phyloP scores from a whole-genome alignment of 2,888 invertebrate genomes.

The Zhengitettix transpicula region DNA sequence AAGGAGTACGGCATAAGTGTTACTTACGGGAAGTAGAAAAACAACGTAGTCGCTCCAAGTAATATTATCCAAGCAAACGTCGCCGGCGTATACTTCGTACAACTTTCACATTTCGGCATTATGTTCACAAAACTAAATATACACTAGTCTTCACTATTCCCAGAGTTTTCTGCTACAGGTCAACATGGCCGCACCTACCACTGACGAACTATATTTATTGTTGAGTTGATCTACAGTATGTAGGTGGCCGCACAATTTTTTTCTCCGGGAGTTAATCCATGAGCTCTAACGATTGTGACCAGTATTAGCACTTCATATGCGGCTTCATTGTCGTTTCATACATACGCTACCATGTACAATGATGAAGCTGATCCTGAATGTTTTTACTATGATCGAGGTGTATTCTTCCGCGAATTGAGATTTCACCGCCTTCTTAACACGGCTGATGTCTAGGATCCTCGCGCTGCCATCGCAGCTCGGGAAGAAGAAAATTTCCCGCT shows the following conservation, averaged over 20 bases:
- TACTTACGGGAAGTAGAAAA: constrained; percentile 97
- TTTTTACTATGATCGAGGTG: background rate
- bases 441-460: too few species aligned
- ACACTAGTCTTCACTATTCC: constrained; percentile 14
- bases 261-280: background rate
- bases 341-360: too few species aligned
- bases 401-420: background rate
- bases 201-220: constrained; percentile 7
- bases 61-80: constrained; percentile 95
- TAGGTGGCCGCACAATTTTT: background rate
- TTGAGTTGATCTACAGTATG: background rate
- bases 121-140: constrained; percentile 21
- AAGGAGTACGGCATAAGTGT: constrained; percentile 8
- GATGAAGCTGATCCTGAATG: background rate
- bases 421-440: background rate
- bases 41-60: constrained; percentile 80
- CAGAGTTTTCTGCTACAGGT: constrained; percentile 27
- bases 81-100: constrained; percentile 94
- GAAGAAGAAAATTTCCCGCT: too few species aligned
- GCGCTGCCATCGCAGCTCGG: too few species aligned
- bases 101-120: constrained; percentile 94
- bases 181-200: constrained; percentile 39
- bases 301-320: too few species aligned
- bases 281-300: too few species aligned
- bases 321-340: too few species aligned